Conservation (phyloP, 2,888 invertebrate genomes). For the Drosophila algonquin region DNA sequence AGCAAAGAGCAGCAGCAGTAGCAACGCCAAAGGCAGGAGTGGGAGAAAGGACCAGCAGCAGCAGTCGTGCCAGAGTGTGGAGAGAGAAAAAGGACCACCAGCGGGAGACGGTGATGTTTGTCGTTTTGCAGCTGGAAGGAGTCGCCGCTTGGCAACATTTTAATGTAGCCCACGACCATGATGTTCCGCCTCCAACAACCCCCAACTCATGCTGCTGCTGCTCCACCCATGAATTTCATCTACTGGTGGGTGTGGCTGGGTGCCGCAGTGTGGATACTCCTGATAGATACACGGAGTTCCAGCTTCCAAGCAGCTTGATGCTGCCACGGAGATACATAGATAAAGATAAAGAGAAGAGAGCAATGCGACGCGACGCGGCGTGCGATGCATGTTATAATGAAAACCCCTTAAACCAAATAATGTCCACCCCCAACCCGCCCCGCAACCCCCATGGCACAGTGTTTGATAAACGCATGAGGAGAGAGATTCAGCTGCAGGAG, state of each 20-base stretch:
- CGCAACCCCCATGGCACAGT: constrained; percentile 1
- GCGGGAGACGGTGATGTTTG: constrained; percentile 25
- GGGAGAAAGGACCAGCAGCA: not conserved
- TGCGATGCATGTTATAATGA: constrained; percentile 78
- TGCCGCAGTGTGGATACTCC: constrained; percentile 50
- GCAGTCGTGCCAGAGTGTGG: not conserved
- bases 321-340: constrained; percentile 46
- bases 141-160: constrained; percentile 64
- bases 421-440: constrained; percentile 41
- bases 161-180: constrained; percentile 64
- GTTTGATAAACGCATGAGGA: constrained; percentile 4
- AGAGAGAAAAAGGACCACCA: not conserved
- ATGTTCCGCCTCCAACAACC: constrained; percentile 36
- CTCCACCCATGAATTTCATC: constrained; percentile 63
- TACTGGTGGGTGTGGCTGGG: constrained; percentile 37
- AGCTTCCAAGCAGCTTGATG: constrained; percentile 37
- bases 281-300: constrained; percentile 66
- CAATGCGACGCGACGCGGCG: constrained; percentile 45
- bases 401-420: constrained; percentile 77
- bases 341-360: constrained; percentile 67
- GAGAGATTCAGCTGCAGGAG: not conserved
- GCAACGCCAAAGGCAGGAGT: not conserved
- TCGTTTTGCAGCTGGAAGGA: constrained; percentile 1
- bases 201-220: constrained; percentile 4
- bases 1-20: constrained; percentile 35